Conservation (phyloP, 2,113 vertebrate genomes). For the Actenoides hombroni region DNA sequence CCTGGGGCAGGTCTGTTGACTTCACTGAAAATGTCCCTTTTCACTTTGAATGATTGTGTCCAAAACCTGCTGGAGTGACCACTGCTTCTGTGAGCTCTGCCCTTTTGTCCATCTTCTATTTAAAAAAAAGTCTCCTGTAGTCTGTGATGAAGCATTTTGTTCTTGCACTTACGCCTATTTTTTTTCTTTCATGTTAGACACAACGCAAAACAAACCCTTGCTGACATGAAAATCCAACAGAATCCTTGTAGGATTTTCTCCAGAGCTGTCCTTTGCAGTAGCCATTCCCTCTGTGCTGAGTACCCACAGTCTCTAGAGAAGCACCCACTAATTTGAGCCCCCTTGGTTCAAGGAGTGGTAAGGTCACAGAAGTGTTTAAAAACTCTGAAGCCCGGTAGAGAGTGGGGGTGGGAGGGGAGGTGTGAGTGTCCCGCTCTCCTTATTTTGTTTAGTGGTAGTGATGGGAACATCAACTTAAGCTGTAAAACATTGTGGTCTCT, state of each 20-base stretch:
- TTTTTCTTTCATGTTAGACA: not conserved
- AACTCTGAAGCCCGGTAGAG: not conserved
- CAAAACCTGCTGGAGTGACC: not conserved
- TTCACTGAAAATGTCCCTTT: not conserved
- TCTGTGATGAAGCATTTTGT: not conserved
- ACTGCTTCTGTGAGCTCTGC: not conserved
- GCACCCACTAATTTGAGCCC: not conserved
- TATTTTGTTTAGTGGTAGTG: not conserved
- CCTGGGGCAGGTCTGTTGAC: not conserved
- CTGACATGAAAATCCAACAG: not conserved
- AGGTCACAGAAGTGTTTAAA: not conserved
- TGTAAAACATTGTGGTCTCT: not conserved
- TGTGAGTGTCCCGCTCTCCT: not conserved
- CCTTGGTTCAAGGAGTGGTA: not conserved
- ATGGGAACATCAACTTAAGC: not conserved
- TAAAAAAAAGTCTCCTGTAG: not conserved
- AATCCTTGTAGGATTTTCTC: not conserved
- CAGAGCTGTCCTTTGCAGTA: not conserved
- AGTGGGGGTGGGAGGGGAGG: no score
- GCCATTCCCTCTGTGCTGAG: accelerated
- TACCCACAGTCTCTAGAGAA: not conserved
- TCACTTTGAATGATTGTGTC: not conserved
- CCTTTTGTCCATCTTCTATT: not conserved
- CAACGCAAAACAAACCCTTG: not conserved
- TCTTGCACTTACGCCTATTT: not conserved